Evolutionary conservation across 2,888 invertebrate genomes (phyloP), one percentile per base, ranked within the genome.

Genomic region (Dasypogon diadema): DNA sequence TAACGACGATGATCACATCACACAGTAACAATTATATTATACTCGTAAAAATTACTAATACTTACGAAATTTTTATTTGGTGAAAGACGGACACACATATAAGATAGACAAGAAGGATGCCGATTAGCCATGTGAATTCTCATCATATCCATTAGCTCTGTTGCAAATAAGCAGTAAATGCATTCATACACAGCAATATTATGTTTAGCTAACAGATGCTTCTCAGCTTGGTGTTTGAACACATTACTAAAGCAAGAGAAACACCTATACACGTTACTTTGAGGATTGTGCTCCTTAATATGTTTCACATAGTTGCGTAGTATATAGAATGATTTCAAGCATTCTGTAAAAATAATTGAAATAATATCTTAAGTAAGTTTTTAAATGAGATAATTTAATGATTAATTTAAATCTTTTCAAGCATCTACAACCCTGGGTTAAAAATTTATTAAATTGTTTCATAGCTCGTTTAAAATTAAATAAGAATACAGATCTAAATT

Each of bases 121-220:
- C 80, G 78, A 3, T 81, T 78, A 22, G 86, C 85, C 75, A 89
- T 85, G 83, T 90, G 90, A 8, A 81, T 82, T 42, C 87, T 83
- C 76, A 90, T 83, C 2, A 86, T 85, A 1, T 82, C 81, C 1
- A 82, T 79, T 1, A 81, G 81, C 12, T 84, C 82, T 1, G 84
- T 81, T 2, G 87, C 88, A 79, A 82, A 83, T 0, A 82, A 56
- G 79, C 89, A 89, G 80, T 88, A 88, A 2, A 87, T 82, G 77
- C 89, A 89, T 77, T 89, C 88, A 76, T 85, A 88, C 21, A 84
- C 84, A 68, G 83, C 84, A 58, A 87, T 84, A 1, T 83, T 82
- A 74, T 89, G 88, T 3, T 4, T 65, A 4, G 16, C 5, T 18
- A 84, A 83, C 78, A 87, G 87, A 80, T 88, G 88, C 83, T 85